Evolutionary conservation across 2,113 vertebrate genomes (phyloP).

Genomic region (Mirounga angustirostris): DNA sequence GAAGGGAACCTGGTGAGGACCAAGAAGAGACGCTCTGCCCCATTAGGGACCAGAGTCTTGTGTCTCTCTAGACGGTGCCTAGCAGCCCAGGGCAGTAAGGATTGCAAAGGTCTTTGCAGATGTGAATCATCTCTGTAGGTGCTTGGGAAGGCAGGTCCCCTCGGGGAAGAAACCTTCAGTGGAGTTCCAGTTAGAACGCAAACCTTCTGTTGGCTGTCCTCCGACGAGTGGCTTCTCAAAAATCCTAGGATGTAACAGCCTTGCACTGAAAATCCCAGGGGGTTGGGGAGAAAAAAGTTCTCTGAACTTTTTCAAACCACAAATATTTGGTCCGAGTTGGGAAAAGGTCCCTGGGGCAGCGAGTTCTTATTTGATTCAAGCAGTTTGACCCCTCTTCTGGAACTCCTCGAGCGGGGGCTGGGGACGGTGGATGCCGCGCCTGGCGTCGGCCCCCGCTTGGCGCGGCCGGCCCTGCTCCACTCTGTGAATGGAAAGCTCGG

Average conservation of each 20-base stretch:
- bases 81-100: neutral
- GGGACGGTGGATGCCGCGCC: neutral
- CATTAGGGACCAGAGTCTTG: neutral
- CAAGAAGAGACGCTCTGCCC: neutral
- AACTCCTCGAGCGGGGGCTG: neutral
- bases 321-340: conserved; percentile 69
- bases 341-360: conserved; percentile 66
- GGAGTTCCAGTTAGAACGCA: neutral
- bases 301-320: conserved; percentile 74
- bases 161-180: neutral
- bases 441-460: conserved; percentile 43
- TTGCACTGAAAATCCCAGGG: conserved; percentile 50
- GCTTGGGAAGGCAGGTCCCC: neutral
- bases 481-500: conserved; percentile 43
- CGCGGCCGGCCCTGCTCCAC: neutral
- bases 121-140: neutral
- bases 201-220: neutral
- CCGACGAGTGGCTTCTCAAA: neutral
- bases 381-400: conserved; percentile 73
- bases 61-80: neutral
- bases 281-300: neutral
- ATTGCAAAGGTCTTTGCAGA: neutral
- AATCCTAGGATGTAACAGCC: conserved; percentile 63
- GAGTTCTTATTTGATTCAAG: conserved; percentile 71
- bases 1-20: neutral